Base-by-base conservation (phyloP, 2,888 invertebrate species). In the Xestia ashworthii region DNA sequence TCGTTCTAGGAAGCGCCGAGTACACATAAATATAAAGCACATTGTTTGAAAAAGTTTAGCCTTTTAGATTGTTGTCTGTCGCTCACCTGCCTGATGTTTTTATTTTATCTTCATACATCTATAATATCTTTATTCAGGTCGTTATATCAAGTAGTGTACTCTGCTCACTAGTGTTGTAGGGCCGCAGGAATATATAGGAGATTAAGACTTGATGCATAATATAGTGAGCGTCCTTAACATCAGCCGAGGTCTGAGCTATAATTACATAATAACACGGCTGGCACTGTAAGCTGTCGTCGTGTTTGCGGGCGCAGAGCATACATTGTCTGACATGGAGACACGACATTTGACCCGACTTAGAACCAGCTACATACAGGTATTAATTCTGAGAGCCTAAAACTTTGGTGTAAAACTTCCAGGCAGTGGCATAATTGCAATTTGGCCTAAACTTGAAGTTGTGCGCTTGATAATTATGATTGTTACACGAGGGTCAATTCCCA, bases 201-300 rank as follows among this genome's bases (percentile, higher is more conserved):
- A 38, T 25, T 46, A 2, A 66, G 22, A n/a, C 9, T 6, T 9
- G 44, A 22, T n/a, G n/a, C 53, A 22, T 53, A 12, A 38, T 41
- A n/a, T 41, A 14, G 50, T 16, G 25, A 12, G n/a, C 22, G 16
- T 41, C 25, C 25, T 16, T 25, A 9, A 38, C 50, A 38, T 50
- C 19, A 46, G 53, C 22, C 16, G 46, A 16, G 25, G 46, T 9
- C 41, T 64, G 25, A 58, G 58, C 68, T 71, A 65, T 77, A 77
- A 72, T 77, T 81, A 77, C 71, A n/a, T n/a, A 82, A 53, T 55
- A 80, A 67, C 76, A 70, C 66, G 69, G 19, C 53, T 9, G 25
- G 38, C 70, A 14, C 58, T 70, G 70, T 66, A 12, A 41, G 60
- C 46, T 19, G 38, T 32, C 66, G 41, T 16, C 41, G 32, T 81